Conservation (phyloP, 2,797 vertebrate species). For the Triplophysa bombifrons region DNA sequence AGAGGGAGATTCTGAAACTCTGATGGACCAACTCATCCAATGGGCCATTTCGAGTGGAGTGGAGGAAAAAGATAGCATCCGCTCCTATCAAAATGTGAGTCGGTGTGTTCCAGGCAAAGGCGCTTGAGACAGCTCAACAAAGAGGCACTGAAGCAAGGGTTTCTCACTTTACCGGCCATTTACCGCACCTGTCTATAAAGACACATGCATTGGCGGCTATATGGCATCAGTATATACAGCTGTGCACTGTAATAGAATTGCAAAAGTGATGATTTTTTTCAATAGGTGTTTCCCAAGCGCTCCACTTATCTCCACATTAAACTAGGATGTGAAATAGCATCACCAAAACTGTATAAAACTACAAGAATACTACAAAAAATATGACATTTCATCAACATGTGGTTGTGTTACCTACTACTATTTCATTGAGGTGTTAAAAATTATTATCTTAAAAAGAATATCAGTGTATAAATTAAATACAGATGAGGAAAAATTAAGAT, state of each 20-base stretch:
- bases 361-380: neutral
- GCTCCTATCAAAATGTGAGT: slow-evolving; percentile 39
- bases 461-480: neutral
- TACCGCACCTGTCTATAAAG: slow-evolving; percentile 9
- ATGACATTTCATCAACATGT: neutral
- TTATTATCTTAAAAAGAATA: too few species aligned
- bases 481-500: too few species aligned
- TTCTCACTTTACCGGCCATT: slow-evolving; percentile 1
- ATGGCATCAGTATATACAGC: neutral
- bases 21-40: slow-evolving; percentile 71
- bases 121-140: slow-evolving; percentile 35
- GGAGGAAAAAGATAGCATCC: slow-evolving; percentile 38
- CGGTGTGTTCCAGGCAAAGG: slow-evolving; percentile 32
- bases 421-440: too few species aligned
- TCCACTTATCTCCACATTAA: neutral
- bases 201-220: neutral
- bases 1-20: slow-evolving; percentile 70
- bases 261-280: neutral
- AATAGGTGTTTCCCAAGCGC: neutral
- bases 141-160: slow-evolving; percentile 30
- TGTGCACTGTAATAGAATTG: neutral
- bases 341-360: neutral
- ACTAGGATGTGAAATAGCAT: neutral
- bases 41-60: slow-evolving; percentile 56
- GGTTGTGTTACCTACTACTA: neutral